Base-by-base conservation (phyloP, 1,140 invertebrate genomes). In the Ceratina australensis region DNA sequence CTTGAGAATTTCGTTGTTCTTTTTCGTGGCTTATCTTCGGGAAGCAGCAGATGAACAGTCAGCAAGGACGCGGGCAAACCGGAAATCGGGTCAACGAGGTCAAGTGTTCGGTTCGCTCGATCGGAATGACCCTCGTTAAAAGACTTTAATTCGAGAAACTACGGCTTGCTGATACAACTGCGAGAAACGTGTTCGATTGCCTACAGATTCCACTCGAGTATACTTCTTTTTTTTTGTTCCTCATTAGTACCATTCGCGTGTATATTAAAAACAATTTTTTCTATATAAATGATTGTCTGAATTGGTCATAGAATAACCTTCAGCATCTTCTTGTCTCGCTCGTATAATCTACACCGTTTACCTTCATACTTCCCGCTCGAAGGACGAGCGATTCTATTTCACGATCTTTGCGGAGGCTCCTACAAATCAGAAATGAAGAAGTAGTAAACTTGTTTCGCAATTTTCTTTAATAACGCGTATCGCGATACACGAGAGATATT, bases 41-140 rank as follows among this genome's bases (percentile, higher is more conserved):
- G n/a, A 24, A 65, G 28, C 54, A 33, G 78, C 28, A 42, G 42
- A 42, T 42, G 33, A 22, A 49, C 24, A 57, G 60, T 71, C 54
- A 59, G 76, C 76, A 60, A 83, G 77, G 72, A 72, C 47, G 72
- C 52, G 57, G 28, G 33, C 68, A 28, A 66, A 81, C 78, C 83
- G 83, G 83, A 84, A 84, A 84, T 42, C 68, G 56, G 79, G 78
- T 84, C 83, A 84, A 84, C 78, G 74, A 84, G 82, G 78, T 84
- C 83, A 84, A 84, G 82, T 84, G 69, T 59, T 60, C 59, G 65
- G 59, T 49, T 60, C 54, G 65, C 52, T 49, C 73, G 78, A 84
- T 84, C 73, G 61, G 60, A 78, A 60, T 78, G 69, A 57, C 66
- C 54, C 74, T 84, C 60, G 78, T 84, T 81, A 78, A 74, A 78